A percentile compares a stretch with the other conserved stretches of the same genome.
Conservation (phyloP, 2,888 invertebrate species). For the Thera britannica region DNA sequence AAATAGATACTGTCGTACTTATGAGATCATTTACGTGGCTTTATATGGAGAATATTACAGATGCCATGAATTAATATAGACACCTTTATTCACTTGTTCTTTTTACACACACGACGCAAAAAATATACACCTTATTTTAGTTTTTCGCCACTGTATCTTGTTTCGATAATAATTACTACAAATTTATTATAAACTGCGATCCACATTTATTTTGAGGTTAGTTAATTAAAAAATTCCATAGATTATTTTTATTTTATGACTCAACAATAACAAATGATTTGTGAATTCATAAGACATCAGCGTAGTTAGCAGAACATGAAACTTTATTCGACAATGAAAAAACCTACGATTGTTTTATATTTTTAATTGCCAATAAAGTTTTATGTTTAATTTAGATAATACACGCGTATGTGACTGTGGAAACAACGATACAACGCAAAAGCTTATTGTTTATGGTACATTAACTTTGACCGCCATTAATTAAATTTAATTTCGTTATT, state of each 20-base stretch:
- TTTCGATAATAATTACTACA: no score
- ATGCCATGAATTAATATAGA: conserved; percentile 23
- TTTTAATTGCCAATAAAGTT: background rate
- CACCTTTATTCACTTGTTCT: conserved; percentile 19
- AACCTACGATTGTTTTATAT: background rate
- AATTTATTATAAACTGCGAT: no score
- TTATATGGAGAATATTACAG: conserved; percentile 27
- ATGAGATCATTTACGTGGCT: conserved; percentile 27
- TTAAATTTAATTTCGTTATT: conserved; percentile 37
- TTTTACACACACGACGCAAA: conserved; percentile 7
- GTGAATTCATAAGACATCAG: no score
- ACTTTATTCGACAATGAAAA: background rate
- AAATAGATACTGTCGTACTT: conserved; percentile 23
- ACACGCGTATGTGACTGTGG: conserved; percentile 10
- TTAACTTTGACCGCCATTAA: conserved; percentile 30
- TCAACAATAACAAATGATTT: no score
- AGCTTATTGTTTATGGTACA: conserved; percentile 32
- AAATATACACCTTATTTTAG: no score
- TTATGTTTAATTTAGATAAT: conserved; percentile 4
- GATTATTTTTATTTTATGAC: no score
- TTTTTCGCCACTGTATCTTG: no score
- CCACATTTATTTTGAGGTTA: no score
- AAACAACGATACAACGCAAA: conserved; percentile 21
- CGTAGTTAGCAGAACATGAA: background rate
- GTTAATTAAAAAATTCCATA: no score